Evolutionary conservation across 2,888 invertebrate genomes (phyloP).

Genomic region (Drosophila merina): DNA sequence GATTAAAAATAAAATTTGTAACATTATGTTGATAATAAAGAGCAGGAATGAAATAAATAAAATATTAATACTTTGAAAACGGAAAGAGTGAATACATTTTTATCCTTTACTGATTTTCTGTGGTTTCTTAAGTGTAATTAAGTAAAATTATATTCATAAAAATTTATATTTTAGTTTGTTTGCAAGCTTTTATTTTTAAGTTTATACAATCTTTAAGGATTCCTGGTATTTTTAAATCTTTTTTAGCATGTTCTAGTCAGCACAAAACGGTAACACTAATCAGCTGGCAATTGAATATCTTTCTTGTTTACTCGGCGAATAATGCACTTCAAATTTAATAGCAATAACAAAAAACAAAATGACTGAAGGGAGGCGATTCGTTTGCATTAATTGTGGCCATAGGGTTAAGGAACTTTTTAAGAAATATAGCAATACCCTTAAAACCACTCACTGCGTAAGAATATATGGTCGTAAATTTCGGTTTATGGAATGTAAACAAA

Average conservation of each 20-base stretch:
- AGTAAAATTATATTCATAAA: not conserved
- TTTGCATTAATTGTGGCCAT: slow-evolving; percentile 89
- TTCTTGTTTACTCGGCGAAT: slow-evolving; percentile 16
- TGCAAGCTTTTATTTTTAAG: no score
- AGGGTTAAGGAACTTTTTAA: slow-evolving; percentile 87
- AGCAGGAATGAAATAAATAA: slow-evolving; percentile 39
- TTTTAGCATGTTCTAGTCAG: not conserved
- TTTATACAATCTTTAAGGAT: not conserved
- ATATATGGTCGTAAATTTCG: not conserved
- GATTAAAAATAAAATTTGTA: slow-evolving; percentile 52
- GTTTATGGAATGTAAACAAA: slow-evolving; percentile 62
- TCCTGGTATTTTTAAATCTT: slow-evolving; percentile 1
- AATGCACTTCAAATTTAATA: not conserved
- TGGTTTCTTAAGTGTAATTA: no score
- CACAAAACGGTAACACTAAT: slow-evolving; percentile 15
- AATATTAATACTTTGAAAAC: slow-evolving; percentile 2
- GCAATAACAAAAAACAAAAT: not conserved
- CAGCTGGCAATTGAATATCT: slow-evolving; percentile 12
- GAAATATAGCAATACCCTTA: slow-evolving; percentile 89
- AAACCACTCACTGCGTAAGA: slow-evolving; percentile 90
- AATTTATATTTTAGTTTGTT: not conserved
- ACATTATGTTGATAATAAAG: slow-evolving; percentile 49
- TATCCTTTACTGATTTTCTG: not conserved
- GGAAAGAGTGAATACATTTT: not conserved
- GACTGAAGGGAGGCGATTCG: slow-evolving; percentile 50